Conservation (phyloP, 2,113 vertebrate species). For the Geothlypis trichas region DNA sequence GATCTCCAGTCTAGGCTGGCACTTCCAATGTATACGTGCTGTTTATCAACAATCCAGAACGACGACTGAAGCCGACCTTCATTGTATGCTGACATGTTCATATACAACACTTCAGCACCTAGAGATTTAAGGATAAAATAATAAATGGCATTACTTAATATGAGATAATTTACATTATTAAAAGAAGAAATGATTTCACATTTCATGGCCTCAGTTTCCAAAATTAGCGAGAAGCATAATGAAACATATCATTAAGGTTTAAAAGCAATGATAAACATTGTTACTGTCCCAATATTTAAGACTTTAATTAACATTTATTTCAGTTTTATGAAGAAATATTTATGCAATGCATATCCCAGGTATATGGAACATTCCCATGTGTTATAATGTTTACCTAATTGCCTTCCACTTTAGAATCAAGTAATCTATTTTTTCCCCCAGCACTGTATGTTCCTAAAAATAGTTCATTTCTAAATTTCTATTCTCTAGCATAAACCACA, state of each 20-base stretch:
- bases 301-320: background rate
- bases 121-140: background rate
- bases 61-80: constrained; percentile 88
- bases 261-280: background rate
- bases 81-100: constrained; percentile 91
- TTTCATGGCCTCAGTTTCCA: background rate
- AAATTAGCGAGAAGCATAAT: background rate
- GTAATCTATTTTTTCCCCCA: background rate
- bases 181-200: background rate
- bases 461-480: background rate
- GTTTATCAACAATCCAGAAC: constrained; percentile 96
- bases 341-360: background rate
- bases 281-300: background rate
- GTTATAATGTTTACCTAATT: background rate
- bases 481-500: background rate
- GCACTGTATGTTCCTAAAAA: background rate
- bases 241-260: background rate
- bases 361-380: background rate
- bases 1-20: constrained; percentile 92
- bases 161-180: background rate
- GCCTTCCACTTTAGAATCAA: background rate
- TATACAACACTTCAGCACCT: constrained; percentile 90
- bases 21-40: constrained; percentile 92
- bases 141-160: background rate
- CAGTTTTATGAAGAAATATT: background rate